Percentiles rank a stretch among this genome's conserved stretches.
Conservation (phyloP, 1,140 invertebrate genomes). For the Pseudomyrmex concolor region DNA sequence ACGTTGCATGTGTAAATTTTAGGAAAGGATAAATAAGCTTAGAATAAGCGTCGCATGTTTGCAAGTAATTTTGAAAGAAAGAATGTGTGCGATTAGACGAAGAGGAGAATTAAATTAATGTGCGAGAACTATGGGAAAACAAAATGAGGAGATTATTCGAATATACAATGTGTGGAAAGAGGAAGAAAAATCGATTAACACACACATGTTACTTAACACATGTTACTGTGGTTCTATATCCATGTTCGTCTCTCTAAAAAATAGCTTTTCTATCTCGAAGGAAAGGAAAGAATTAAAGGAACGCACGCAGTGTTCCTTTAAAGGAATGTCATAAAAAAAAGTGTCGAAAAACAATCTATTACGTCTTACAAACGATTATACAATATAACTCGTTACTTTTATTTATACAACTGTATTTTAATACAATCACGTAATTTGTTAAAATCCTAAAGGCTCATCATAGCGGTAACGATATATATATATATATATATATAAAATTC, state of each 20-base stretch:
- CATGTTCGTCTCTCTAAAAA: conserved; percentile 9
- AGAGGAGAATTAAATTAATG: not conserved
- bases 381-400: conserved; percentile 34
- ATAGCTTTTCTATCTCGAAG: not conserved
- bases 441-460: conserved; percentile 11
- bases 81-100: not conserved
- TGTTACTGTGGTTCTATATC: conserved; percentile 10
- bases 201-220: not conserved
- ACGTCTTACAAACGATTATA: conserved; percentile 44
- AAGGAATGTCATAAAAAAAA: conserved; percentile 7
- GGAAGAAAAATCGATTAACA: not conserved
- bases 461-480: conserved; percentile 9
- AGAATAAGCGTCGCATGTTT: conserved; percentile 41
- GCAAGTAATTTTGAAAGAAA: not conserved
- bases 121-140: not conserved
- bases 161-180: not conserved
- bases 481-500: conserved; percentile 5
- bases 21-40: conserved; percentile 57
- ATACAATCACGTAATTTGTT: conserved; percentile 37
- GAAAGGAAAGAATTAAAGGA: not conserved
- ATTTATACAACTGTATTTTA: conserved; percentile 48
- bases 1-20: conserved; percentile 71
- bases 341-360: conserved; percentile 3
- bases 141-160: conserved; percentile 15
- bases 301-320: not conserved